phyloP scores from a whole-genome alignment of 2,888 invertebrate genomes.

The Pimpla rufipes region DNA sequence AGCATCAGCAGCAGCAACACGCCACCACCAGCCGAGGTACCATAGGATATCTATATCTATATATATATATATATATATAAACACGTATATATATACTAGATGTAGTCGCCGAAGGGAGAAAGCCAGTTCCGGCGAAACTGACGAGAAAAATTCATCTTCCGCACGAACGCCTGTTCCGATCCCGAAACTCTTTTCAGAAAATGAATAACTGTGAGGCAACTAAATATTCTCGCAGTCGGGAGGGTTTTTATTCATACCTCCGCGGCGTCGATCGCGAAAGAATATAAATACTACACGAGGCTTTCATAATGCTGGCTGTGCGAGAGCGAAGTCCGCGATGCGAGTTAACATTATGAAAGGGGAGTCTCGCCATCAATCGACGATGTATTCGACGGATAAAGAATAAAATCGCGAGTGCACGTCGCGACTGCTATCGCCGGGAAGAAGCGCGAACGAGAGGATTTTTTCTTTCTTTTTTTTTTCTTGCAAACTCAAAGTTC shows the following conservation, averaged over 20 bases:
- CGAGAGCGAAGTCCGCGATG: neutral
- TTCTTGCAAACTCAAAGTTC: neutral
- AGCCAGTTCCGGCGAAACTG: conserved; percentile 41
- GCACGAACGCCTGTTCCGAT: conserved; percentile 36
- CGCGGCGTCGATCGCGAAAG: neutral
- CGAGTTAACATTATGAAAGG: neutral
- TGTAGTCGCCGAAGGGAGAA: conserved; percentile 8
- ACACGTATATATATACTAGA: neutral
- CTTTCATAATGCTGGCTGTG: conserved; percentile 1
- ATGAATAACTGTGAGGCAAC: conserved; percentile 43
- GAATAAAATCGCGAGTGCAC: neutral
- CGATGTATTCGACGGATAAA: neutral
- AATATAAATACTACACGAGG: conserved; percentile 12
- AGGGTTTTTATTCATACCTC: conserved; percentile 18
- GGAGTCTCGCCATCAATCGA: neutral
- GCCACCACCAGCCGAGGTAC: neutral
- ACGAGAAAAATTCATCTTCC: conserved; percentile 57
- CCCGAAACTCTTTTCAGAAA: conserved; percentile 10
- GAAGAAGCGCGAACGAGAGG: neutral
- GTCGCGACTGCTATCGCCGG: neutral
- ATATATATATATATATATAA: neutral
- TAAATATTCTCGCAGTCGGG: conserved; percentile 37
- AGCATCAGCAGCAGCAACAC: conserved; percentile 1
- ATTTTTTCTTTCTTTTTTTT: neutral
- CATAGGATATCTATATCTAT: neutral